Evolutionary conservation across 2,797 vertebrate genomes (phyloP), one percentile per base, ranked within the genome.

Genomic region (Scolopax rusticola): DNA sequence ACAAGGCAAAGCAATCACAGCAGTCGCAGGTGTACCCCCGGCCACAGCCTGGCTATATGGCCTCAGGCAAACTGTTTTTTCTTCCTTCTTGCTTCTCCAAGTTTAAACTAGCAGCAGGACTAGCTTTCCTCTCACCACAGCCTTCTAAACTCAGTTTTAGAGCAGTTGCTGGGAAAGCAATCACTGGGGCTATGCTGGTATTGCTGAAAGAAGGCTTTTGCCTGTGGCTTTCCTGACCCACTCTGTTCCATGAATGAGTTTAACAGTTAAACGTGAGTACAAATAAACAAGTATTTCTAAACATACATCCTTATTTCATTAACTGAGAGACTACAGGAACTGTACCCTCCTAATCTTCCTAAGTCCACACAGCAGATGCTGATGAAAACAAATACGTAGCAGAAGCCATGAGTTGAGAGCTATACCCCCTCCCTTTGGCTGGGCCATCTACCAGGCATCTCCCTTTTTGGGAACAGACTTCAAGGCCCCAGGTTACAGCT

Each of bases 171-270:
- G 21, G 32, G 23, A 80, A 38, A 74, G 54, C 15, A 54, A 68
- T 10, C 7, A 27, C 54, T 56, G 32, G 60, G 54, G 15, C 41
- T 43, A 11, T 5, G 21, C 8, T 32, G 40, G 25, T 41, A 32
- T 18, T 38, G 36, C 64, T 45, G 7, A 27, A 53, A 45, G 33
- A 75, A 12, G 6, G 5, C 36, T 2, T 91, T 84, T 84, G 56
- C 47, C 13, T 36, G 3, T 45, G 36, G 21, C 36, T 33, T 17
- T 41, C 28, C 40, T 43, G 61, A 53, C n/a, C 27, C 3, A 7
- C 45, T 51, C 0, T 0, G n/a, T 78, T 61, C 50, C 33, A 15
- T 3, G 5, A 24, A 38, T 9, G 12, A 74, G 32, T 43, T 70
- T 32, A 70, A 47, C 5, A 51, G 36, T 30, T 51, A 28, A 24